phyloP scores from a whole-genome alignment of 2,797 vertebrate genomes.

The Danio jaintianensis region DNA sequence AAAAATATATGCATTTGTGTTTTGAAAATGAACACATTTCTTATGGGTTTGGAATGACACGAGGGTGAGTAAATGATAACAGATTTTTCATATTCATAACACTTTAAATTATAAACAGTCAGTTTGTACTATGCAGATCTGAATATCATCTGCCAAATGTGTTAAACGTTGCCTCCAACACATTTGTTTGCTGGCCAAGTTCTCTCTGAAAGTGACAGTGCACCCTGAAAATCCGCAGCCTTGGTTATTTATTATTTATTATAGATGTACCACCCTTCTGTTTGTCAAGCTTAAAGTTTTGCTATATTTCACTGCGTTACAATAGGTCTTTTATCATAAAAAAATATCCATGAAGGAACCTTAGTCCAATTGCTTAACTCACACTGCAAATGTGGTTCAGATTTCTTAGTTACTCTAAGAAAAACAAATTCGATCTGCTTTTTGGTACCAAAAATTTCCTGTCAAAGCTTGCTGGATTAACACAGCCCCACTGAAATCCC shows the following conservation, averaged over 20 bases:
- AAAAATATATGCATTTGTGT: too few species aligned
- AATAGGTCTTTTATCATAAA: background rate
- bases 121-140: background rate
- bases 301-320: background rate
- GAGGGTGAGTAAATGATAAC: too few species aligned
- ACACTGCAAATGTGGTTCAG: background rate
- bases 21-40: too few species aligned
- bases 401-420: background rate
- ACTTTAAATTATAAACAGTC: background rate
- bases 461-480: conserved; percentile 50
- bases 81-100: too few species aligned
- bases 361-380: background rate
- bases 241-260: conserved; percentile 20
- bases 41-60: too few species aligned
- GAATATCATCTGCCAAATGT: conserved; percentile 13
- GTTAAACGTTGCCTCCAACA: background rate
- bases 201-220: conserved; percentile 12
- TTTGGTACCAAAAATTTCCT: conserved; percentile 44
- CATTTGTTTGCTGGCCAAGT: conserved; percentile 16
- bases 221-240: conserved; percentile 16
- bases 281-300: conserved; percentile 13
- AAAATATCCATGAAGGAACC: background rate
- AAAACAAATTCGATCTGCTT: conserved; percentile 4
- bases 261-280: conserved; percentile 31
- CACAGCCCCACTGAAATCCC: conserved; percentile 68